phyloP scores from a whole-genome alignment of 2,113 vertebrate species.

The Reinhardtius hippoglossoides region DNA sequence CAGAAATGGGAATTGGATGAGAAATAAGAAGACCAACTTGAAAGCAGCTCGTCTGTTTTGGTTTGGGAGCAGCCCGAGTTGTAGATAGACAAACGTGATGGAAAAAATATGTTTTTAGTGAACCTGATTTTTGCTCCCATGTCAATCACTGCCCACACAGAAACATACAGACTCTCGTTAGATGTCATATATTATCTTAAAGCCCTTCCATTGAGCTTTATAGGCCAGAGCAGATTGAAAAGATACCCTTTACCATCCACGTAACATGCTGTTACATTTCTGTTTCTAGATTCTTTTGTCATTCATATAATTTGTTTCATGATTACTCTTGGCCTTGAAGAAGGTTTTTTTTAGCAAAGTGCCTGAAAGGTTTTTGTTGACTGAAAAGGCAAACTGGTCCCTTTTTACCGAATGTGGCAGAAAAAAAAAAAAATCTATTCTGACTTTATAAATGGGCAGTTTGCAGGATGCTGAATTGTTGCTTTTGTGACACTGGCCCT shows the following conservation, averaged over 20 bases:
- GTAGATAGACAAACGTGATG: neutral
- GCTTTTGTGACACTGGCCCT: slow-evolving; percentile 11
- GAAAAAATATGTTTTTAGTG: neutral
- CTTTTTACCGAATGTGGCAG: neutral
- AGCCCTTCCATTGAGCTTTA: neutral
- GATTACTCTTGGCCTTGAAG: slow-evolving; percentile 7
- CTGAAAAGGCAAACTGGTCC: neutral
- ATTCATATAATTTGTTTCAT: neutral
- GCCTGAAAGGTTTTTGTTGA: slow-evolving; percentile 18
- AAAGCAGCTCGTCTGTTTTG: neutral
- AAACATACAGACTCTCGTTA: neutral
- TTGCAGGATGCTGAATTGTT: slow-evolving; percentile 24
- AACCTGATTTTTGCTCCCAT: neutral
- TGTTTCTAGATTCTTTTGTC: neutral
- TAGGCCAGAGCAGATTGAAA: neutral
- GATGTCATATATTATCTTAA: neutral
- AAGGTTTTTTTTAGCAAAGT: neutral
- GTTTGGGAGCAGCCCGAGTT: neutral
- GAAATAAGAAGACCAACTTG: slow-evolving; percentile 14
- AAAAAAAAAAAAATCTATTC: neutral
- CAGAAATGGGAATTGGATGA: slow-evolving; percentile 2
- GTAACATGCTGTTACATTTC: neutral
- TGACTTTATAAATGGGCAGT: slow-evolving; percentile 16
- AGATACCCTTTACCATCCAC: neutral
- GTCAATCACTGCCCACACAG: slow-evolving; percentile 2